phyloP scores from a whole-genome alignment of 2,888 invertebrate genomes.

The Dusona sp. region DNA sequence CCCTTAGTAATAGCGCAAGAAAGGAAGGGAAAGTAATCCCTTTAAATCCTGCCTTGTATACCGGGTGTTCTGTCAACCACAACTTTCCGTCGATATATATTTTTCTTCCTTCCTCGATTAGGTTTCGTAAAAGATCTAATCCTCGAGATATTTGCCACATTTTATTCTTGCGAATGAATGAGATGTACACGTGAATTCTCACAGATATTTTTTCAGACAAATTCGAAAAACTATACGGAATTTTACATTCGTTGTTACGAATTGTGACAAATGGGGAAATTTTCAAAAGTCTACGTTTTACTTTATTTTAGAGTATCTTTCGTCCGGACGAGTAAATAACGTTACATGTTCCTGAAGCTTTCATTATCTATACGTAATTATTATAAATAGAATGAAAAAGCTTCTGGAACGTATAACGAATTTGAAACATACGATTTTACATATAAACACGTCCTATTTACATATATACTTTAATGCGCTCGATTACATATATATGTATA shows the following conservation, averaged over 20 bases:
- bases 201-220: neutral
- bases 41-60: constrained; percentile 19
- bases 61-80: constrained; percentile 9
- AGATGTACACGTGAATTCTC: neutral
- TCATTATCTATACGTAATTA: neutral
- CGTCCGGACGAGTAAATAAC: neutral
- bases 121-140: neutral
- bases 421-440: neutral
- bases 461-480: neutral
- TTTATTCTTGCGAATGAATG: neutral
- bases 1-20: neutral
- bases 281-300: neutral
- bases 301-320: neutral
- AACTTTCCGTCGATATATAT: neutral
- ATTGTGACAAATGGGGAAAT: neutral
- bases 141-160: neutral
- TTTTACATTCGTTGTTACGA: neutral
- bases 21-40: constrained; percentile 11
- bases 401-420: neutral
- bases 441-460: neutral
- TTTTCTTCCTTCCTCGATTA: neutral
- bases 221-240: neutral
- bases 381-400: neutral
- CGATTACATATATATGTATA: neutral
- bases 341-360: neutral